A percentile compares a stretch with the other conserved stretches of the same genome.
phyloP scores from a whole-genome alignment of 2,113 vertebrate species.

The Melierax canorus region DNA sequence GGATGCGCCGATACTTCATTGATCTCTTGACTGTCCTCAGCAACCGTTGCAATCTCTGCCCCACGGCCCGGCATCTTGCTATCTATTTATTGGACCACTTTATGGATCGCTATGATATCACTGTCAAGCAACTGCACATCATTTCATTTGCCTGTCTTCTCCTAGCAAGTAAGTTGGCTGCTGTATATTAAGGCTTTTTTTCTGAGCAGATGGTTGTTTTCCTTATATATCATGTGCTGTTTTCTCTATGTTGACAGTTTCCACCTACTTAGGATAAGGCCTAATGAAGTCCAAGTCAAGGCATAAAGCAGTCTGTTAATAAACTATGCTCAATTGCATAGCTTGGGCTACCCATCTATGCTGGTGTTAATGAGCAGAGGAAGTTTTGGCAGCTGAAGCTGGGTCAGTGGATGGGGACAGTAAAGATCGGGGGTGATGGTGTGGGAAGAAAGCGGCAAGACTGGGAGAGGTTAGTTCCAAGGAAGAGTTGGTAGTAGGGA shows the following conservation, averaged over 20 bases:
- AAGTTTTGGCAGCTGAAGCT: background rate
- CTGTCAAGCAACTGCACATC: conserved; percentile 83
- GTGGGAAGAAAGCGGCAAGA: background rate
- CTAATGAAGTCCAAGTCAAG: background rate
- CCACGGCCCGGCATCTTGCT: conserved; percentile 84
- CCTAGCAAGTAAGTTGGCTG: conserved; percentile 84
- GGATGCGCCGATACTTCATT: conserved; percentile 86
- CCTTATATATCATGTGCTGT: background rate
- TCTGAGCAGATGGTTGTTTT: background rate
- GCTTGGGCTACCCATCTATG: background rate
- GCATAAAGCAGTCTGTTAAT: background rate
- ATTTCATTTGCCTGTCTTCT: conserved; percentile 86
- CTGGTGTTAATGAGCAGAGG: background rate
- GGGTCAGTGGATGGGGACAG: background rate
- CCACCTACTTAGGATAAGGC: background rate
- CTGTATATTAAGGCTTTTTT: background rate
- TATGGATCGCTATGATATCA: conserved; percentile 86
- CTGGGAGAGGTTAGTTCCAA: background rate
- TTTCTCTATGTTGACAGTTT: background rate
- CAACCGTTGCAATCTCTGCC: conserved; percentile 83
- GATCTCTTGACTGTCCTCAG: conserved; percentile 85
- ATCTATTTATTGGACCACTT: conserved; percentile 90
- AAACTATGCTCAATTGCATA: background rate
- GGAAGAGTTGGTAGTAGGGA: background rate
- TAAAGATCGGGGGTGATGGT: background rate